A percentile compares a stretch with the other conserved stretches of the same genome.
Evolutionary conservation across 2,888 invertebrate species (phyloP).

Genomic region (Drosophila cognata): DNA sequence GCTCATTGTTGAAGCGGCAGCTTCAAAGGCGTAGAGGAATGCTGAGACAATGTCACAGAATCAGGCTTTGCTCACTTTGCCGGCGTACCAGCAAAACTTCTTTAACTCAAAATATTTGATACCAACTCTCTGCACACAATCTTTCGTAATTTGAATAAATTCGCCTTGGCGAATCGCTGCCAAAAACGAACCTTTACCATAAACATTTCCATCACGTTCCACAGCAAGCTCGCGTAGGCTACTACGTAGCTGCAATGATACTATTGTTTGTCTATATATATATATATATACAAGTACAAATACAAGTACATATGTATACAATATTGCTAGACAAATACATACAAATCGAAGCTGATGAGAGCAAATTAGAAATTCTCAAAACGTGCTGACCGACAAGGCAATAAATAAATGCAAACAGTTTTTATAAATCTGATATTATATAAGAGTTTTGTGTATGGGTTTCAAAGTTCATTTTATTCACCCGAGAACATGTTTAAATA

Average conservation of each 20-base stretch:
- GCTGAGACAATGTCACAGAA: conserved; percentile 56
- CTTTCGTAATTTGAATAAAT: conserved; percentile 27
- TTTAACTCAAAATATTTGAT: conserved; percentile 29
- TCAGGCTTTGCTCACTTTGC: conserved; percentile 7
- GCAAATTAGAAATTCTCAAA: conserved; percentile 68
- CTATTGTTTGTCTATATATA: conserved; percentile 32
- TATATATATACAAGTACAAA: conserved; percentile 16
- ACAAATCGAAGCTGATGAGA: conserved; percentile 47
- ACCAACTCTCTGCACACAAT: conserved; percentile 23
- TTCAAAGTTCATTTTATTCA: conserved; percentile 13
- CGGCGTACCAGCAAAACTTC: conserved; percentile 6
- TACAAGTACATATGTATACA: conserved; percentile 1
- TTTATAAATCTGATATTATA: conserved; percentile 1
- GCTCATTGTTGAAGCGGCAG: conserved; percentile 41
- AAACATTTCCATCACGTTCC: conserved; percentile 63
- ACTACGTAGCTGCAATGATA: conserved; percentile 27
- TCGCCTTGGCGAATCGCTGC: conserved; percentile 12
- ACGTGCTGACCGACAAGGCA: conserved; percentile 52
- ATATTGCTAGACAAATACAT: conserved; percentile 13
- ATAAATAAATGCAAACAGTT: conserved; percentile 9
- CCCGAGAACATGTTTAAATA: not conserved
- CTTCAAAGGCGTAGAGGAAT: conserved; percentile 59
- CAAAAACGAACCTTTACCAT: conserved; percentile 27
- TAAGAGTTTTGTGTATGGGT: not conserved
- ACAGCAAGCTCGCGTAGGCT: conserved; percentile 19